Evolutionary conservation across 2,888 invertebrate species (phyloP), one percentile per base, ranked within the genome.

Genomic region (Pandemis cinnamomeana): DNA sequence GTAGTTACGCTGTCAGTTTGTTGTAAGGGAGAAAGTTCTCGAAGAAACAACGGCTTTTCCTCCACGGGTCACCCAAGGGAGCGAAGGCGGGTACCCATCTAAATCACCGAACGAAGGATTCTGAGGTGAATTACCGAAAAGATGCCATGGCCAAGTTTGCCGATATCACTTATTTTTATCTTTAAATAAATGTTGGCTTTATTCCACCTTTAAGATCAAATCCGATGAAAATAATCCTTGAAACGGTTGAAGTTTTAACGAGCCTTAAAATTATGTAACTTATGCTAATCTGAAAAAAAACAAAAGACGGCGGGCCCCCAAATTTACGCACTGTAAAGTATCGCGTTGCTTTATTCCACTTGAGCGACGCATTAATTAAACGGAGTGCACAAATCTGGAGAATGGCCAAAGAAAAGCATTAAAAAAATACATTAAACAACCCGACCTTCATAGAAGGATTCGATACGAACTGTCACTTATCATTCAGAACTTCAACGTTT

Each of bases 1-100:
- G 81, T 80, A 82, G 79, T 79, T 81, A 78, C 76, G 78, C 70
- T 72, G 72, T 67, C 71, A 81, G 80, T 80, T 80, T 76, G 71
- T 83, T 81, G 78, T 75, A 72, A 78, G 79, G 79, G 80, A 78
- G 82, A 84, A 87, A 87, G 85, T 89, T 88, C 89, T 87, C 86
- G 81, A 90, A 90, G 91, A 91, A 91, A 91, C 91, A 92, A 91
- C 89, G 89, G 90, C 89, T 89, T 91, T 89, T 87, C 87, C 89
- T 90, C 85, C 85, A 83, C 83, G 89, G 91, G 90, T 91, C 88
- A 88, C 91, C 90, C 90, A 79, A 80, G 91, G 91, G 89, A 89
- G 85, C 75, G 79, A 83, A 83, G 84, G 89, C 80, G 88, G 89
- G 86, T 86, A 89, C 86, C 89, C 87, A 88, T 89, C 90, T 90